Evolutionary conservation across 2,797 vertebrate genomes (phyloP).

Genomic region (Chloroceryle amazona): DNA sequence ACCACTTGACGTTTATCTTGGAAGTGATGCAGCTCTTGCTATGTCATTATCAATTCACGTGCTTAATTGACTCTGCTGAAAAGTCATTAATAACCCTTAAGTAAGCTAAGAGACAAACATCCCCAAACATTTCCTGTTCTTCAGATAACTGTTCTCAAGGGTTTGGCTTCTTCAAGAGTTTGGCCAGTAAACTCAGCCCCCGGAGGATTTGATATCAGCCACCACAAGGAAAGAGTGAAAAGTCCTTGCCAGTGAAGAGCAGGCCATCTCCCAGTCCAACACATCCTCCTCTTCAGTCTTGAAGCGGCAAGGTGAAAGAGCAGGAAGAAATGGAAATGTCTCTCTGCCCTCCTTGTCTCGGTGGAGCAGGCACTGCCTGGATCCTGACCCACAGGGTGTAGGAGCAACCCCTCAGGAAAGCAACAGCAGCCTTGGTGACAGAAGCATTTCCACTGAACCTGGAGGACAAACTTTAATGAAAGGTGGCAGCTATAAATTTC

Average conservation of each 20-base stretch:
- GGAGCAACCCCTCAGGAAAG: background rate
- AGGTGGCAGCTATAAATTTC: background rate
- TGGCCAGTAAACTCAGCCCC: background rate
- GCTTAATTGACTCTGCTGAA: background rate
- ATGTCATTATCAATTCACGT: background rate
- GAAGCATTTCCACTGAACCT: background rate
- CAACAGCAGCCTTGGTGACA: background rate
- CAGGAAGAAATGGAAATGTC: background rate
- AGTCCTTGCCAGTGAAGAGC: background rate
- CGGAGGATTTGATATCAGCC: background rate
- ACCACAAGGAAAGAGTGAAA: background rate
- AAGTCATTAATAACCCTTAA: background rate
- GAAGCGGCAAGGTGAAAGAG: background rate
- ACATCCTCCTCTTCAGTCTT: background rate
- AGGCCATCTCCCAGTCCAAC: background rate
- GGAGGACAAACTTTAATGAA: background rate
- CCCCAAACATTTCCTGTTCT: background rate
- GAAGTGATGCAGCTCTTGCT: background rate
- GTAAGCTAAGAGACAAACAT: background rate
- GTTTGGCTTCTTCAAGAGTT: background rate
- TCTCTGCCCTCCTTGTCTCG: accelerated
- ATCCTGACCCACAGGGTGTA: background rate
- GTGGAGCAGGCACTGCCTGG: background rate
- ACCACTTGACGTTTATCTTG: background rate
- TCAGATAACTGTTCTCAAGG: background rate